Base-by-base conservation (phyloP, 2,113 vertebrate genomes). In the Xiphias gladius region DNA sequence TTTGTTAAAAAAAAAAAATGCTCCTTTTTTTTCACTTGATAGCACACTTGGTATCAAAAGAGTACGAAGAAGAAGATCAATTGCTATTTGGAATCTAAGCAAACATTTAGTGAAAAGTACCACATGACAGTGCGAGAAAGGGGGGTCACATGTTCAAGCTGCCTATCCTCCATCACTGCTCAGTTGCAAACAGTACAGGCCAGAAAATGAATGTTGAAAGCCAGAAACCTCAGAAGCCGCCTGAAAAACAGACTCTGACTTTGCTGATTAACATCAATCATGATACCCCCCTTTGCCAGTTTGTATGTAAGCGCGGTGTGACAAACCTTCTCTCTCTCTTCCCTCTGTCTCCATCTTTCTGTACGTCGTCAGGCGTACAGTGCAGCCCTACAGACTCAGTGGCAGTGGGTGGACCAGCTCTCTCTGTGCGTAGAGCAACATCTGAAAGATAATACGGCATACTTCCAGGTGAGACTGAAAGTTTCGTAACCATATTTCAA, bases 381-480 rank as follows among this genome's bases (percentile, higher is more conserved):
- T 0, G 98, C 98, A 2, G 98, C 98, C 0, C 95, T 98, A 77
- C 97, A 97, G 93, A 98, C 96, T 1, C 98, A 99, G 82, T 96
- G 98, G 96, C 97, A 97, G 91, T 99, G 98, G 98, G 97, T 99
- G 70, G 96, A 95, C 71, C 97, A 99, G 94, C 95, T 99, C 5
- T 98, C 97, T 79, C 79, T 97, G 37, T 99, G 98, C 22, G 97
- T 99, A 43, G 98, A 99, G 73, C 97, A 98, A 85, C 98, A 99
- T 5, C 95, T 99, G 58, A 97, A 96, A 91, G 98, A 99, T 87
- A 99, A 99, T 65, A 93, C 96, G 0, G 94, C 97, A 30, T 99
- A 97, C 80, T 99, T 99, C 89, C 97, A 99, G 97, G 98, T 99
- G 93, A 84, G 43, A 57, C 19, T 0, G 48, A 68, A 22, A 1